These are phyloP conservation scores for Hylaea fasciaria DNA, from an alignment of 2,888 invertebrate genomes.

Conservation along the genomic window DNA sequence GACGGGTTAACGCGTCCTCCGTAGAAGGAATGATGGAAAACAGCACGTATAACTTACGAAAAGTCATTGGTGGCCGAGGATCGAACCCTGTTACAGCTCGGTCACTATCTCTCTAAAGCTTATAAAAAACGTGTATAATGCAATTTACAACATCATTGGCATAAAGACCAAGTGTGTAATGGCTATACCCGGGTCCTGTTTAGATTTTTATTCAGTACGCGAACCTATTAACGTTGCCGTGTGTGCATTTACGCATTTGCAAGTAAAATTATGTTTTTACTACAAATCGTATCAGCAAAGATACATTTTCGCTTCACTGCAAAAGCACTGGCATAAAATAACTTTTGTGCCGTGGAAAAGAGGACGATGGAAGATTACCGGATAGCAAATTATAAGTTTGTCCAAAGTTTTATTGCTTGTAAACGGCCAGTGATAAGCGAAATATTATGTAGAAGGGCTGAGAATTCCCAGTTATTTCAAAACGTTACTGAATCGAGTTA, in stretches of 20 bases:
- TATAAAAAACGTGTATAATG: no score
- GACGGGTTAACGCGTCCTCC: no score
- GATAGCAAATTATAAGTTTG: background rate
- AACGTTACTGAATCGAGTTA: background rate
- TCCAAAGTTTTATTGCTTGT: constrained; percentile 36
- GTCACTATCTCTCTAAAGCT: no score
- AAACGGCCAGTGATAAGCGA: constrained; percentile 47
- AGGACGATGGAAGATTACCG: background rate
- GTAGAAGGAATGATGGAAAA: no score
- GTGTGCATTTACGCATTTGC: constrained; percentile 60
- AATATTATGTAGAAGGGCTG: constrained; percentile 31
- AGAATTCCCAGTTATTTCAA: constrained; percentile 23
- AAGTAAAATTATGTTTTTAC: constrained; percentile 57
- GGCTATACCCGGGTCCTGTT: constrained; percentile 26
- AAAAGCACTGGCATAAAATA: constrained; percentile 2
- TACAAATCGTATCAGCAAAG: constrained; percentile 32
- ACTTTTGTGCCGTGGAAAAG: background rate
- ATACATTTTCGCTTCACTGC: constrained; percentile 1
- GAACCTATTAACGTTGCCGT: constrained; percentile 55
- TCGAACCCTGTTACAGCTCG: no score
- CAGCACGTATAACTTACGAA: no score
- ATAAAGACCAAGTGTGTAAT: background rate
- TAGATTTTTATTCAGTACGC: constrained; percentile 57
- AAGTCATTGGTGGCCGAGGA: no score
- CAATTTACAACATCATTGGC: background rate